Percentiles rank a stretch among this genome's conserved stretches.
These are phyloP conservation scores for Lypha dubia DNA, from an alignment of 2,888 invertebrate genomes.

Conservation along the genomic window DNA sequence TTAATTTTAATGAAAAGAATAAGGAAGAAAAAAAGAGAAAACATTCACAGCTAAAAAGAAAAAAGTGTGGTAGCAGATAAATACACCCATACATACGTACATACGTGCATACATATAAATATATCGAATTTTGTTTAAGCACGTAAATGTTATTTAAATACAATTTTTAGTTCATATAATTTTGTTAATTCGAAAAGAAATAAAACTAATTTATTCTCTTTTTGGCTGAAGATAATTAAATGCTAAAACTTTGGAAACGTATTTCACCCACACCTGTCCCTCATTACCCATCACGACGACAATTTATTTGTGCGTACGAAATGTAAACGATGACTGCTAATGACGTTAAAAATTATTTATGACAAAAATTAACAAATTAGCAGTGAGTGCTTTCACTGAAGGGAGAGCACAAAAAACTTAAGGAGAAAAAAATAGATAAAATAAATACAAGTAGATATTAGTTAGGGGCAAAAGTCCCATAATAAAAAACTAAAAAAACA, in stretches of 20 bases:
- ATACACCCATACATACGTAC: no score
- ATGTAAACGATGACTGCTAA: conserved; percentile 19
- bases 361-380: conserved; percentile 66
- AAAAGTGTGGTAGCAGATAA: background rate
- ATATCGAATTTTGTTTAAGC: conserved; percentile 21
- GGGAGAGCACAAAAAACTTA: no score
- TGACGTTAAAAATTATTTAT: conserved; percentile 62
- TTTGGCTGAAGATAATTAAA: background rate
- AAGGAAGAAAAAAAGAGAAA: background rate
- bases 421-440: background rate
- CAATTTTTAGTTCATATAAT: conserved; percentile 29
- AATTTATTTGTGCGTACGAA: background rate
- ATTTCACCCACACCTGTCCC: background rate
- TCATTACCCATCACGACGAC: no score
- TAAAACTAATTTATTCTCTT: background rate
- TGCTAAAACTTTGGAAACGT: conserved; percentile 15
- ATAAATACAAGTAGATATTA: background rate
- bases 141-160: conserved; percentile 61
- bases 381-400: conserved; percentile 27
- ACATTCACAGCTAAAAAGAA: background rate
- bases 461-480: conserved; percentile 9
- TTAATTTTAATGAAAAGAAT: no score
- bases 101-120: background rate
- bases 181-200: conserved; percentile 5
- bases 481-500: no score